Percentiles rank a stretch among this genome's conserved stretches.
Conservation (phyloP, 2,888 invertebrate genomes). For the Oxycera nigricornis region DNA sequence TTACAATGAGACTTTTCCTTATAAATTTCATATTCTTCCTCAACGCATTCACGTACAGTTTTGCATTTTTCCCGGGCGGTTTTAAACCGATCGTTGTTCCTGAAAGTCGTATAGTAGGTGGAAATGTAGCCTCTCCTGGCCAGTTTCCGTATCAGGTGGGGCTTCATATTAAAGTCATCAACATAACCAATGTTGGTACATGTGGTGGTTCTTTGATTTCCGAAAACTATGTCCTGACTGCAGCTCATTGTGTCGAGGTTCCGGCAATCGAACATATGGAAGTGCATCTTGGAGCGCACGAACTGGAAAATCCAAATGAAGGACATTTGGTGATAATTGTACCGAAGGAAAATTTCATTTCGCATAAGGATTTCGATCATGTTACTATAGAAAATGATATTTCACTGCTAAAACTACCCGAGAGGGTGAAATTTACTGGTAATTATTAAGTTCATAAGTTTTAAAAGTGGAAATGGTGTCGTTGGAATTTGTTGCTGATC, state of each 20-base stretch:
- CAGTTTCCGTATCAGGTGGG: conserved; percentile 46
- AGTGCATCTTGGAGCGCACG: conserved; percentile 18
- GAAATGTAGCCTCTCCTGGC: conserved; percentile 36
- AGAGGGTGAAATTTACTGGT: neutral
- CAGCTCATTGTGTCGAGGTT: conserved; percentile 35
- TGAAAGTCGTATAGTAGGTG: conserved; percentile 43
- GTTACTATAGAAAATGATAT: conserved; percentile 13
- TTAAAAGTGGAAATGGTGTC: too few species aligned
- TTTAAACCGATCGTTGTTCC: neutral
- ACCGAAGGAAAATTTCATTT: neutral
- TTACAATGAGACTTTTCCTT: neutral
- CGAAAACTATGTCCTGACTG: conserved; percentile 33
- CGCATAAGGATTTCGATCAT: neutral
- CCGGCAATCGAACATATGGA: neutral
- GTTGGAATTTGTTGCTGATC: too few species aligned
- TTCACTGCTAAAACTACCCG: conserved; percentile 1
- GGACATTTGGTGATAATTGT: neutral
- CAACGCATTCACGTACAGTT: neutral
- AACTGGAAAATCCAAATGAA: neutral
- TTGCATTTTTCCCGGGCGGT: neutral
- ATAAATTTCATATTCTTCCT: neutral
- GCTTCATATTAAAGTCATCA: neutral
- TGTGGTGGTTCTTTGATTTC: conserved; percentile 41
- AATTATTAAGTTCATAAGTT: too few species aligned
- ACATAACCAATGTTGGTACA: neutral